Percentiles rank a stretch among this genome's conserved stretches.
phyloP scores from a whole-genome alignment of 37 sponge, comb jelly and placozoan genomes.

The Mnemiopsis leidyi region DNA sequence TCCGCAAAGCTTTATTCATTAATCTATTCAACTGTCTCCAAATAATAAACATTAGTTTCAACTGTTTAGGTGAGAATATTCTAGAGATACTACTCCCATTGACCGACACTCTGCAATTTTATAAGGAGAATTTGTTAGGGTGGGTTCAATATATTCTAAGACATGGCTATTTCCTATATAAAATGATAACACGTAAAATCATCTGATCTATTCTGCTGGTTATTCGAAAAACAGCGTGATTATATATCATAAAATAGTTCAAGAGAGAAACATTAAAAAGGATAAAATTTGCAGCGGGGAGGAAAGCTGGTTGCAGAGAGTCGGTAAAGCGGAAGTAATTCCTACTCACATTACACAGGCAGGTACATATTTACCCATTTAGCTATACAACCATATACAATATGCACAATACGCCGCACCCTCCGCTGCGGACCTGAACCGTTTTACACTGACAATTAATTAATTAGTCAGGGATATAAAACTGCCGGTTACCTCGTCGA shows the following conservation, averaged over 20 bases:
- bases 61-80: not conserved
- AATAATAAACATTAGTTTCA: not conserved
- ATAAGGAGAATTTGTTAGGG: too few relatives aligned
- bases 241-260: too few relatives aligned
- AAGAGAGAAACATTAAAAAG: too few relatives aligned
- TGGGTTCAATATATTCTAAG: too few relatives aligned
- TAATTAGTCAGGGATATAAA: not conserved
- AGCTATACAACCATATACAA: slow-evolving; percentile 61
- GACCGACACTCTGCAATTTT: not conserved
- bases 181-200: too few relatives aligned
- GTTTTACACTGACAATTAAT: not conserved
- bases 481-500: not conserved
- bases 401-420: slow-evolving; percentile 15
- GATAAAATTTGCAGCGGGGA: not conserved
- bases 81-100: not conserved
- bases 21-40: not conserved
- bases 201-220: too few relatives aligned
- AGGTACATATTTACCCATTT: not conserved
- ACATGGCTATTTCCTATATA: too few relatives aligned
- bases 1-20: not conserved
- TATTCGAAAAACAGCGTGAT: too few relatives aligned
- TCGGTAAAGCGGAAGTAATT: not conserved
- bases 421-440: not conserved
- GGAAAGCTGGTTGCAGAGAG: not conserved
- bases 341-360: not conserved